These are phyloP conservation scores for Ophion ellenae DNA, from an alignment of 2,888 invertebrate genomes.

Conservation along the genomic window DNA sequence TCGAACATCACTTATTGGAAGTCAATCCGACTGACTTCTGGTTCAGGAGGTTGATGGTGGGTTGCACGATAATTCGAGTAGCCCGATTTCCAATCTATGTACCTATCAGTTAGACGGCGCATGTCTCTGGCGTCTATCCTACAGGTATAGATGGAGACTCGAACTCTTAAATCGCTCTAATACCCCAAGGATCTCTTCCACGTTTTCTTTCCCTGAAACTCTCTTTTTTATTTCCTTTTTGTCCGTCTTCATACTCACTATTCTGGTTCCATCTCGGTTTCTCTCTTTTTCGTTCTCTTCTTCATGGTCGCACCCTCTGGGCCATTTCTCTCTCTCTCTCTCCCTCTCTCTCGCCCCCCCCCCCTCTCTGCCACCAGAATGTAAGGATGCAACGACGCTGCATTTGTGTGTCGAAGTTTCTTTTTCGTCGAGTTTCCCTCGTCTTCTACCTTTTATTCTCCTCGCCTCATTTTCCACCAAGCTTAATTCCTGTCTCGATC, in stretches of 20 bases:
- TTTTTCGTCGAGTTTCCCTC: slow-evolving; percentile 41
- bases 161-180: slow-evolving; percentile 70
- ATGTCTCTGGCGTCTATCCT: slow-evolving; percentile 44
- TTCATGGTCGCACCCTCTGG: neutral
- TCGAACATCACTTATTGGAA: neutral
- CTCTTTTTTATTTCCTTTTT: slow-evolving; percentile 36
- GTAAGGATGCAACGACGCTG: slow-evolving; percentile 19
- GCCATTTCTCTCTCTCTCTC: slow-evolving; percentile 13
- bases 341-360: slow-evolving; percentile 30
- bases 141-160: slow-evolving; percentile 52
- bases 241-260: slow-evolving; percentile 9
- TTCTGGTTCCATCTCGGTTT: too few relatives aligned
- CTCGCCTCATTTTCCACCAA: slow-evolving; percentile 39
- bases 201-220: slow-evolving; percentile 53
- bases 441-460: slow-evolving; percentile 20
- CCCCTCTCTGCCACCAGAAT: neutral
- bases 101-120: slow-evolving; percentile 20
- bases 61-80: slow-evolving; percentile 13
- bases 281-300: neutral
- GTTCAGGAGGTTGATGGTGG: neutral
- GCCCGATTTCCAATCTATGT: slow-evolving; percentile 18
- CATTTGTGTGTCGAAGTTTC: slow-evolving; percentile 24
- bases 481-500: slow-evolving; percentile 54
- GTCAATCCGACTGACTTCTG: slow-evolving; percentile 12
- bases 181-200: slow-evolving; percentile 65